phyloP scores from a whole-genome alignment of 2,888 invertebrate species.

The Callyntrura guangdongensis region DNA sequence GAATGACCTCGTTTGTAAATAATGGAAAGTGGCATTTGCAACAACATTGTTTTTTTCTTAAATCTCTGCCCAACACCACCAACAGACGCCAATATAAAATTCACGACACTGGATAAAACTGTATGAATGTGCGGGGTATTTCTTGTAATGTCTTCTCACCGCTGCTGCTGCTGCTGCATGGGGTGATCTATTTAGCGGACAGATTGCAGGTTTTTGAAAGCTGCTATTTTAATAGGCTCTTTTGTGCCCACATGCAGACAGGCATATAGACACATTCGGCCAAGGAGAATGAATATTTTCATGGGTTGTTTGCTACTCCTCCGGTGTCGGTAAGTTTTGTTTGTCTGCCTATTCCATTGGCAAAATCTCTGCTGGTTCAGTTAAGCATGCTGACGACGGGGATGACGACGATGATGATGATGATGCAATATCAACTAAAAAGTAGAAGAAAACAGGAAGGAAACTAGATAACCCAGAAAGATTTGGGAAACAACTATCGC shows the following conservation, averaged over 20 bases:
- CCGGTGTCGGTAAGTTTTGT: neutral
- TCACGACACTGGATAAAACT: too few relatives aligned
- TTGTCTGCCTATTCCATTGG: neutral
- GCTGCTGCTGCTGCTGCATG: too few relatives aligned
- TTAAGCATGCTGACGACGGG: neutral
- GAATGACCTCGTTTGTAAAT: too few relatives aligned
- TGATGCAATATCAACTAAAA: constrained; percentile 33
- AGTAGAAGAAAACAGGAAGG: constrained; percentile 40
- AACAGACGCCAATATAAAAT: too few relatives aligned
- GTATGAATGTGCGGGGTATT: too few relatives aligned
- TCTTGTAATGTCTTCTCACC: too few relatives aligned
- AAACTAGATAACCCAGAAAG: constrained; percentile 59
- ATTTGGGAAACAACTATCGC: constrained; percentile 63
- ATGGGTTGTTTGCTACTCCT: neutral
- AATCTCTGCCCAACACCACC: too few relatives aligned
- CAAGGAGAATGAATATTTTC: constrained; percentile 11
- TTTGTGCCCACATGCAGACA: neutral
- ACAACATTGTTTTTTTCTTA: too few relatives aligned
- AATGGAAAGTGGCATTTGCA: too few relatives aligned
- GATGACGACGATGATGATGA: neutral
- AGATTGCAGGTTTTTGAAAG: constrained; percentile 2
- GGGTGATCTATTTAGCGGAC: neutral
- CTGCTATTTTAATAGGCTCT: constrained; percentile 12
- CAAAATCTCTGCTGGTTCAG: neutral
- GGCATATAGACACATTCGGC: neutral